A percentile compares a stretch with the other conserved stretches of the same genome.
Evolutionary conservation across 2,888 invertebrate genomes (phyloP).

Genomic region (Drosophila rellima): DNA sequence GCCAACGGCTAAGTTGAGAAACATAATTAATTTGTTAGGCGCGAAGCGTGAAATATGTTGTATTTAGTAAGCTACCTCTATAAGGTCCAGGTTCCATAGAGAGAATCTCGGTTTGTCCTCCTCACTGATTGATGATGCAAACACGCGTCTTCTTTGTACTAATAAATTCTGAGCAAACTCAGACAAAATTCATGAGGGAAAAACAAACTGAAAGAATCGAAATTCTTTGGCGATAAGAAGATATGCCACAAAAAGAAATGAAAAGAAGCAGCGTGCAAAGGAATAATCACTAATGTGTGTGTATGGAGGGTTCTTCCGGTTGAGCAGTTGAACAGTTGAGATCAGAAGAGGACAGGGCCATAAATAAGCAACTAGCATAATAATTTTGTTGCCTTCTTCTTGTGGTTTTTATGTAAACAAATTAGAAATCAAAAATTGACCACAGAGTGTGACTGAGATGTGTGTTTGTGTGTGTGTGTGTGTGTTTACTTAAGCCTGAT

Average conservation of each 20-base stretch:
- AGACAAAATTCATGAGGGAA: constrained; percentile 79
- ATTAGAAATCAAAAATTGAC: constrained; percentile 83
- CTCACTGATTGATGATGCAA: constrained; percentile 81
- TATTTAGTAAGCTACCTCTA: constrained; percentile 42
- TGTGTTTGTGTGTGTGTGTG: constrained; percentile 23
- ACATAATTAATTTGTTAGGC: constrained; percentile 64
- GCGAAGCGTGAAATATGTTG: constrained; percentile 50
- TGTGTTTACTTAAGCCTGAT: constrained; percentile 83
- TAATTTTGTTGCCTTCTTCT: constrained; percentile 58
- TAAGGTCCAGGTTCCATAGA: constrained; percentile 6
- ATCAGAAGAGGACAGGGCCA: constrained; percentile 59
- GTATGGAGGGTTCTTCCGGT: constrained; percentile 61
- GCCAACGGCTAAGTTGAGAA: not conserved
- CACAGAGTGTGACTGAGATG: constrained; percentile 36
- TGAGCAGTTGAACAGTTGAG: constrained; percentile 48
- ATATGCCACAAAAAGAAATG: constrained; percentile 30
- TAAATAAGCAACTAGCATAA: constrained; percentile 70
- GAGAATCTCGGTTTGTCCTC: constrained; percentile 34
- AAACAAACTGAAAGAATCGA: constrained; percentile 65
- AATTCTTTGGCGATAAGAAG: constrained; percentile 71
- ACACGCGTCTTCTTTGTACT: constrained; percentile 81
- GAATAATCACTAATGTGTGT: constrained; percentile 62
- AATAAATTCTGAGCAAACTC: constrained; percentile 84
- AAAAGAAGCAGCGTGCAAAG: constrained; percentile 51
- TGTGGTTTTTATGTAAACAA: constrained; percentile 67